A percentile compares a stretch with the other conserved stretches of the same genome.
These are phyloP conservation scores for Cataglyphis hispanica DNA, from an alignment of 1,140 invertebrate genomes.

Conservation along the genomic window DNA sequence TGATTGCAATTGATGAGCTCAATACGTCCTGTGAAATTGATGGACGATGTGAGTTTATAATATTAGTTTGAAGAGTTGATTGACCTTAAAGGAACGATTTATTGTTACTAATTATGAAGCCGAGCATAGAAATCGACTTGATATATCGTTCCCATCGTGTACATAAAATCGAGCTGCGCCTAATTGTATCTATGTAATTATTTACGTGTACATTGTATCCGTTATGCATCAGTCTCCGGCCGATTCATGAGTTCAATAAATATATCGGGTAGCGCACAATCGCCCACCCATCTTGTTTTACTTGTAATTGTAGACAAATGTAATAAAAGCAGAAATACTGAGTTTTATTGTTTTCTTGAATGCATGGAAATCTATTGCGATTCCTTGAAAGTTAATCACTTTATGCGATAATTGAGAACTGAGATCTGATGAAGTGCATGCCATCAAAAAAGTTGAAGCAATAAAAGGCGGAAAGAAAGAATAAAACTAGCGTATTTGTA, in stretches of 20 bases:
- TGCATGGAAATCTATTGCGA: not conserved
- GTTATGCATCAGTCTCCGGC: not conserved
- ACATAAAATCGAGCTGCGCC: constrained; percentile 68
- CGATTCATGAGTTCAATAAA: not conserved
- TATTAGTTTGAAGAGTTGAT: not conserved
- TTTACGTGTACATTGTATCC: constrained; percentile 71
- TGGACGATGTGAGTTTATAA: not conserved
- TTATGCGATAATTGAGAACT: not conserved
- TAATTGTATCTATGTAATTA: constrained; percentile 75
- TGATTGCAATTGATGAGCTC: not conserved
- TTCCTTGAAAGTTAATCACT: not conserved
- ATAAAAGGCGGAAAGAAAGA: not conserved
- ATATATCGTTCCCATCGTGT: constrained; percentile 47
- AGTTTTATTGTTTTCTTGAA: not conserved
- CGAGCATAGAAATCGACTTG: not conserved
- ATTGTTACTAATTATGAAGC: not conserved
- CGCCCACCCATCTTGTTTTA: not conserved
- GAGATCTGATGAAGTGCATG: not conserved
- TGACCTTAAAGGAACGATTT: not conserved
- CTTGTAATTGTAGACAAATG: constrained; percentile 39
- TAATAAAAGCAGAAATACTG: constrained; percentile 29
- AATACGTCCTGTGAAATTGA: not conserved
- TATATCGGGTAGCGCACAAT: not conserved
- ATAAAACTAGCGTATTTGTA: not conserved
- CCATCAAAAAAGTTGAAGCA: not conserved